These are phyloP conservation scores for Pantala flavescens DNA, from an alignment of 1,140 invertebrate genomes.

Conservation along the genomic window DNA sequence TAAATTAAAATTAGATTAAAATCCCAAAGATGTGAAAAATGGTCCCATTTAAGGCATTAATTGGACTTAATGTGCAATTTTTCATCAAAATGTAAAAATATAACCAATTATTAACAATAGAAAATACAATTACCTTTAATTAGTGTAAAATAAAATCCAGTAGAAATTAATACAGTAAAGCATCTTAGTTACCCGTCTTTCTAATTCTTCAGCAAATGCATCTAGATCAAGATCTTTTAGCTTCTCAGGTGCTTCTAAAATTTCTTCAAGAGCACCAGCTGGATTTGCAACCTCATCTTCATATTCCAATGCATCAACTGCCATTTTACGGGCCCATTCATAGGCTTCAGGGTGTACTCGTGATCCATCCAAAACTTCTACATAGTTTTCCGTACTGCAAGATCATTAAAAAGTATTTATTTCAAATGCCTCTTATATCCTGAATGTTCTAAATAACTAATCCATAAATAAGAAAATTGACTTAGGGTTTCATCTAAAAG, in stretches of 20 bases:
- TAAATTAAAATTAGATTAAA: too few species aligned
- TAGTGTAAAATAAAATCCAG: too few species aligned
- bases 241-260: constrained; percentile 87
- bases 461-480: too few species aligned
- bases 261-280: constrained; percentile 92
- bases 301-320: constrained; percentile 96
- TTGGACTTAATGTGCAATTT: too few species aligned
- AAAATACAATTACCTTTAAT: too few species aligned
- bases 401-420: not conserved
- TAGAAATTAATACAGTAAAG: too few species aligned
- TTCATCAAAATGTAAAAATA: too few species aligned
- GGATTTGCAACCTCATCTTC: constrained; percentile 95
- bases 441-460: too few species aligned
- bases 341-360: constrained; percentile 98
- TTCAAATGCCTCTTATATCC: constrained; percentile 19
- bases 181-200: constrained; percentile 61
- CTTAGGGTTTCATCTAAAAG: too few species aligned
- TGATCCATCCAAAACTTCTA: constrained; percentile 94
- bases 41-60: too few species aligned
- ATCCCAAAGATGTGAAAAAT: too few species aligned
- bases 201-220: constrained; percentile 95
- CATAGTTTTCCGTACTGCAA: constrained; percentile 81
- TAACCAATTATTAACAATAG: too few species aligned
- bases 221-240: constrained; percentile 96
- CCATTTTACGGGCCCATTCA: constrained; percentile 99